phyloP scores from a whole-genome alignment of 2,888 invertebrate species.

The Pheosia tremula region DNA sequence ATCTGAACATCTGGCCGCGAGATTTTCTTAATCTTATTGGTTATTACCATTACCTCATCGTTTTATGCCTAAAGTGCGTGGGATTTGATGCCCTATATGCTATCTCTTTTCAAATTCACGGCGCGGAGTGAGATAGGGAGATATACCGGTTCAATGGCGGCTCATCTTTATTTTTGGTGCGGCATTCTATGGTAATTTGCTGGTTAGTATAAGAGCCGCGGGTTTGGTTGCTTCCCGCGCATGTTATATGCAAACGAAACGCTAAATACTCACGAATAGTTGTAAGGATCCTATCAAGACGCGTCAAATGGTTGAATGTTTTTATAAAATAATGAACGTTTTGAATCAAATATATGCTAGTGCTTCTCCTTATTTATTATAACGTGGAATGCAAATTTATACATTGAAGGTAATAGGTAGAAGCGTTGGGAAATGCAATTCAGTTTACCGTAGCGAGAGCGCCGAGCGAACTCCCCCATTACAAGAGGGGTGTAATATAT shows the following conservation, averaged over 20 bases:
- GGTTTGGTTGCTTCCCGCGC: too few relatives aligned
- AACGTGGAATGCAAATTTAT: too few relatives aligned
- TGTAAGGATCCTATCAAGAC: too few relatives aligned
- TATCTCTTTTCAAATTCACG: not conserved
- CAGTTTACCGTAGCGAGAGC: not conserved
- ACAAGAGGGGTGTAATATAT: not conserved
- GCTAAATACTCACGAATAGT: too few relatives aligned
- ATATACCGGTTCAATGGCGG: constrained; percentile 5
- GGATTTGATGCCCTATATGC: not conserved
- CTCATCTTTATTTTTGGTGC: constrained; percentile 8
- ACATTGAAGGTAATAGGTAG: too few relatives aligned
- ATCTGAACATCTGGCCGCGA: not conserved
- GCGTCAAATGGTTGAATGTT: too few relatives aligned
- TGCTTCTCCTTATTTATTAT: too few relatives aligned
- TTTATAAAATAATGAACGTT: too few relatives aligned
- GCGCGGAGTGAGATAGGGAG: not conserved
- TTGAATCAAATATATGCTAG: too few relatives aligned
- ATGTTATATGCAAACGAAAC: too few relatives aligned
- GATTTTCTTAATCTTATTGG: constrained; percentile 3
- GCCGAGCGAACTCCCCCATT: not conserved
- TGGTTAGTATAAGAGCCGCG: not conserved
- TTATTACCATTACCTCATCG: constrained; percentile 5
- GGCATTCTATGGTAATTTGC: constrained; percentile 4
- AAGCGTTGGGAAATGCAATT: not conserved
- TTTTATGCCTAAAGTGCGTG: constrained; percentile 6